Evolutionary conservation across 2,113 vertebrate species (phyloP).

Genomic region (Corythaixoides concolor): DNA sequence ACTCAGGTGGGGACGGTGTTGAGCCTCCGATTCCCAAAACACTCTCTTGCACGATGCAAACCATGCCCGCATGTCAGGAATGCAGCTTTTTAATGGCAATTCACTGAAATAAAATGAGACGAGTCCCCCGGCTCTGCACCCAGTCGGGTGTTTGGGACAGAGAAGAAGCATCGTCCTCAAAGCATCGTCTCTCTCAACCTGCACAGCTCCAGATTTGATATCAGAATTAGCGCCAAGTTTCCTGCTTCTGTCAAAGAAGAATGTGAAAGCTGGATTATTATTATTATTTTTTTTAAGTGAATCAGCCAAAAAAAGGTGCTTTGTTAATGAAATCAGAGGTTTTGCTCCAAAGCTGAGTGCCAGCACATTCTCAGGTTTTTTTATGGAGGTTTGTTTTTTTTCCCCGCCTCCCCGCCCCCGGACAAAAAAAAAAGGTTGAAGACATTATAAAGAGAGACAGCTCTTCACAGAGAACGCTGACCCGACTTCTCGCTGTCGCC

Average conservation of each 20-base stretch:
- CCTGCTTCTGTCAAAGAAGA: neutral
- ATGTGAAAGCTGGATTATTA: neutral
- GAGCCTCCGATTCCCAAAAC: neutral
- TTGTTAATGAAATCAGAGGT: neutral
- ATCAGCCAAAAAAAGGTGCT: neutral
- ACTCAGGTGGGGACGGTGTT: accelerated
- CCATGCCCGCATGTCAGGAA: accelerated
- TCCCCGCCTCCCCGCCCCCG: too few species aligned
- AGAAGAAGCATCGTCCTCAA: neutral
- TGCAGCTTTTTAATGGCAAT: accelerated
- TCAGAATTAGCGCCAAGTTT: neutral
- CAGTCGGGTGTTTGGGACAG: too few species aligned
- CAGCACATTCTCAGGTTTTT: neutral
- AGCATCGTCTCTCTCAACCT: neutral
- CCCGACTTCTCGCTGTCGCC: neutral
- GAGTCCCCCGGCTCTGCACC: too few species aligned
- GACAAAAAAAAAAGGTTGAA: neutral
- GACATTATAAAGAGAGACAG: neutral
- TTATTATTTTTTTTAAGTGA: neutral
- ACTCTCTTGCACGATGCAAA: neutral
- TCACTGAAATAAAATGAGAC: neutral
- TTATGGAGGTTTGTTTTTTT: too few species aligned
- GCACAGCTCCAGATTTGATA: neutral
- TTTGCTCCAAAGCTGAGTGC: neutral
- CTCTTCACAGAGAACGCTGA: neutral